Conservation (phyloP, 2,113 vertebrate species). For the Girardinichthys multiradiatus region DNA sequence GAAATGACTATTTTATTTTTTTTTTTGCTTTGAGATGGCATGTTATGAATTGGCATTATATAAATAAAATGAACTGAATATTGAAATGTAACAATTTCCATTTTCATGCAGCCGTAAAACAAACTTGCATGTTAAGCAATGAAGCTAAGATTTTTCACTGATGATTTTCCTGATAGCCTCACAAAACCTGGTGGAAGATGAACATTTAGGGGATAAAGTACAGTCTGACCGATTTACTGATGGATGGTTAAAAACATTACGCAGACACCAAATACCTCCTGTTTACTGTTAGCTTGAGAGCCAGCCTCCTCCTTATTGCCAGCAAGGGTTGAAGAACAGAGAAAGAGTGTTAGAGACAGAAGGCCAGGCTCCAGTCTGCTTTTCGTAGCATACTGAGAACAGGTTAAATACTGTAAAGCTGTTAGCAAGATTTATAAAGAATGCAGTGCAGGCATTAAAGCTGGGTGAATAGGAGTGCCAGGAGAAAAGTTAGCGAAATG, state of each 20-base stretch:
- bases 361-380: slow-evolving; percentile 10
- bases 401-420: slow-evolving; percentile 41
- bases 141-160: not conserved
- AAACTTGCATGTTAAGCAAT: not conserved
- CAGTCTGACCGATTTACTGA: slow-evolving; percentile 21
- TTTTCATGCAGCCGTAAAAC: no score
- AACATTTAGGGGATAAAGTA: slow-evolving; percentile 2
- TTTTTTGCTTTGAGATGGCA: no score
- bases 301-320: slow-evolving; percentile 76
- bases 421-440: slow-evolving; percentile 48
- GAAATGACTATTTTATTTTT: no score
- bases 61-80: no score
- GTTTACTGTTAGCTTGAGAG: slow-evolving; percentile 76
- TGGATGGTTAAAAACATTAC: slow-evolving; percentile 23
- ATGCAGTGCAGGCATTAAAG: slow-evolving; percentile 50
- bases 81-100: no score
- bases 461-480: slow-evolving; percentile 43
- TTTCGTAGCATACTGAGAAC: slow-evolving; percentile 43
- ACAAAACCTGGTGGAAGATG: slow-evolving; percentile 24
- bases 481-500: slow-evolving; percentile 52
- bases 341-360: slow-evolving; percentile 63
- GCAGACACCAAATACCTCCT: slow-evolving; percentile 78
- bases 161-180: not conserved
- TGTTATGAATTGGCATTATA: no score
- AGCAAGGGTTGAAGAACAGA: slow-evolving; percentile 63